phyloP scores from a whole-genome alignment of 2,797 vertebrate genomes.

The Mormyrus proboscirostris region DNA sequence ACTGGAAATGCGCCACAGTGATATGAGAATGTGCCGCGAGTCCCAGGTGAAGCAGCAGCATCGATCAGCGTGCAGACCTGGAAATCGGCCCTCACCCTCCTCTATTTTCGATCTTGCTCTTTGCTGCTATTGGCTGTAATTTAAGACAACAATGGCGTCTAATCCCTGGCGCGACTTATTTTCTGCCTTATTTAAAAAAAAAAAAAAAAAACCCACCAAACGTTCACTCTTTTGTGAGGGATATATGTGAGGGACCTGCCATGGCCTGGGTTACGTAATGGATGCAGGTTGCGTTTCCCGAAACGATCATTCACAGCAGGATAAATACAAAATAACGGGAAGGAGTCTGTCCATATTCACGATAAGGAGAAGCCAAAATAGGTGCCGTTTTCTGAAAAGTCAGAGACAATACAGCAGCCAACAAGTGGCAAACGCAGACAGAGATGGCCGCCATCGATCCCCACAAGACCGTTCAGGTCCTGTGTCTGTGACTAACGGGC shows the following conservation, averaged over 20 bases:
- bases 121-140: constrained; percentile 40
- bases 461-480: background rate
- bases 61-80: constrained; percentile 38
- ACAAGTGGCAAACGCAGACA: background rate
- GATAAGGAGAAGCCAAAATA: background rate
- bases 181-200: constrained; percentile 26
- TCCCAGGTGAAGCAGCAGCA: constrained; percentile 32
- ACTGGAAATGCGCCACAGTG: constrained; percentile 38
- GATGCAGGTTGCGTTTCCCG: background rate
- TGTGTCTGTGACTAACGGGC: background rate
- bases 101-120: constrained; percentile 46
- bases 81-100: constrained; percentile 44
- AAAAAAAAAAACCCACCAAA: background rate
- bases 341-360: background rate
- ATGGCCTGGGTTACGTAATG: background rate
- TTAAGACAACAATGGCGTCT: constrained; percentile 35
- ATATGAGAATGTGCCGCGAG: constrained; percentile 40
- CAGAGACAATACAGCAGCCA: background rate
- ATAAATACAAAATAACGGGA: background rate
- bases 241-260: background rate
- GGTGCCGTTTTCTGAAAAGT: background rate
- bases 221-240: background rate
- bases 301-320: background rate
- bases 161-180: constrained; percentile 41
- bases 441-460: background rate